Conservation (phyloP, 2,797 vertebrate genomes). For the Arremon brunneinucha region DNA sequence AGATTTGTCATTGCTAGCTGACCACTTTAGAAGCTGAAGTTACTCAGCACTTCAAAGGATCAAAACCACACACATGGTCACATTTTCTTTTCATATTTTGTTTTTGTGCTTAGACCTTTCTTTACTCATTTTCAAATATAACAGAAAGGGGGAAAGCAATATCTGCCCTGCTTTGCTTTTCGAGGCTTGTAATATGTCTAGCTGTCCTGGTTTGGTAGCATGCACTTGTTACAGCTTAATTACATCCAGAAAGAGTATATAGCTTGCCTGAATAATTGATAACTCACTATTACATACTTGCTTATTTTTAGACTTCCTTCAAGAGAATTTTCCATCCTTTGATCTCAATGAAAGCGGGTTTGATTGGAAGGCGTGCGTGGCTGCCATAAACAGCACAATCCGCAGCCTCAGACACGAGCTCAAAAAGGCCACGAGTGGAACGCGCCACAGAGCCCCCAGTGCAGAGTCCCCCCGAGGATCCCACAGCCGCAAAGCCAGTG, state of each 20-base stretch:
- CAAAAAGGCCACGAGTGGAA: constrained; percentile 5
- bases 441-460: not conserved
- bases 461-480: not conserved
- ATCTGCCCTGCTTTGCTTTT: not conserved
- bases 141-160: not conserved
- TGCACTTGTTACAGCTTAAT: not conserved
- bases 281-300: not conserved
- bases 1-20: not conserved
- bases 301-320: constrained; percentile 78
- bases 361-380: constrained; percentile 80
- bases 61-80: not conserved
- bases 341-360: constrained; percentile 74
- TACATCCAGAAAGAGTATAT: not conserved
- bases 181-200: not conserved
- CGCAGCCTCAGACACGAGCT: constrained; percentile 69
- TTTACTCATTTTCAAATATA: not conserved
- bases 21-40: not conserved
- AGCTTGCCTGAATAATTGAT: constrained; percentile 13
- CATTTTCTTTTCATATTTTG: not conserved
- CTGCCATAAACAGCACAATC: constrained; percentile 78
- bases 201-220: not conserved
- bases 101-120: not conserved
- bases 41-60: not conserved
- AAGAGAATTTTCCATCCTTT: constrained; percentile 71
- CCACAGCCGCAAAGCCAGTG: not conserved